Percentiles rank a stretch among this genome's conserved stretches.
Evolutionary conservation across 1,140 invertebrate genomes (phyloP).

Genomic region (Pantala flavescens): DNA sequence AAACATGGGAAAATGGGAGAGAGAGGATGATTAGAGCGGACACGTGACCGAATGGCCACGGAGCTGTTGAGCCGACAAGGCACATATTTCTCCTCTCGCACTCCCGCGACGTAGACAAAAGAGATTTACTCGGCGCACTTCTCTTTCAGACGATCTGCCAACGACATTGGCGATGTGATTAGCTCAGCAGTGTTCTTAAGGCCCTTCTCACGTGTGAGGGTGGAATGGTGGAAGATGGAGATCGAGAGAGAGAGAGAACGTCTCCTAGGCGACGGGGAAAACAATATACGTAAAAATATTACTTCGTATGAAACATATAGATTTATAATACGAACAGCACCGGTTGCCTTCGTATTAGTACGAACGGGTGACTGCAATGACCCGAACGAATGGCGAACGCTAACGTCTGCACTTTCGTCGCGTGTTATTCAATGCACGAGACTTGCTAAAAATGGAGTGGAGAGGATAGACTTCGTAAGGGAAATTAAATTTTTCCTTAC

Average conservation of each 20-base stretch:
- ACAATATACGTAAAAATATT: no score
- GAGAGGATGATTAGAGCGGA: neutral
- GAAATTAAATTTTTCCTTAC: no score
- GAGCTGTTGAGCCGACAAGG: neutral
- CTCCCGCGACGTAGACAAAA: neutral
- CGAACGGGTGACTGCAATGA: no score
- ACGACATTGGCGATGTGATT: neutral
- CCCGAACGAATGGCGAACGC: no score
- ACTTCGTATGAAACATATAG: no score
- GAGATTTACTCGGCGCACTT: slow-evolving; percentile 4
- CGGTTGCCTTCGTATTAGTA: no score
- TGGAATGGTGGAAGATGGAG: neutral
- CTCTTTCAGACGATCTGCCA: neutral
- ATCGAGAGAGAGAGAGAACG: neutral
- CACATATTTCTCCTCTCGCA: neutral
- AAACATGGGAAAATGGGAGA: no score
- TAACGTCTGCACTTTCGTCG: no score
- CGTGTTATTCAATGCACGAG: no score
- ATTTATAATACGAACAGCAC: no score
- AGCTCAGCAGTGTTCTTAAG: neutral
- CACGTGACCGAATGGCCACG: neutral
- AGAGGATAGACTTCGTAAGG: no score
- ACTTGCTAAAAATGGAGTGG: no score
- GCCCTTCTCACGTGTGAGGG: neutral
- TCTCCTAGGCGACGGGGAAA: neutral